Evolutionary conservation across 1,140 invertebrate species (phyloP), one percentile per base, ranked within the genome.

Genomic region (Drosophila melanica): DNA sequence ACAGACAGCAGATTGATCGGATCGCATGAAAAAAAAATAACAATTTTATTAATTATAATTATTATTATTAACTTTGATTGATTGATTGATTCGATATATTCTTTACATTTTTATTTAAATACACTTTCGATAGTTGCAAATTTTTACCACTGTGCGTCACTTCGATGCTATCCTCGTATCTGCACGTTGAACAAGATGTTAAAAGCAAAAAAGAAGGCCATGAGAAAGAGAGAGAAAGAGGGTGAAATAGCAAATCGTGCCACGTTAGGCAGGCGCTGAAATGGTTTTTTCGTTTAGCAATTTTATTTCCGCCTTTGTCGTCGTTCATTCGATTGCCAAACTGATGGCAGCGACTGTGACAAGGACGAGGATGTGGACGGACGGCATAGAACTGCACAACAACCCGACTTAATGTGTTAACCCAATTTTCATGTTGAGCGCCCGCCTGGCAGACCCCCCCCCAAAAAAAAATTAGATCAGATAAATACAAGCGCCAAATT

Each of bases 261-360:
- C 58, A 55, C 44, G 48, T 74, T 39, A 66, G 66, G 59, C 63
- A 58, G 55, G 47, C 68, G 68, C 60, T 69, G 54, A 75, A 85
- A 78, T 81, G 78, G 66, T 63, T 77, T 85, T 80, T 82, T 82
- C 81, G 82, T 64, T 86, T 82, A 82, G 81, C 75, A 78, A 87
- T 86, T 86, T 87, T 82, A 86, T 86, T 86, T 86, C 79, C 81
- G 79, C 79, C 84, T 86, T 87, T 86, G 81, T 86, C 82, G 81
- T 79, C 70, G 79, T 82, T 81, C 72, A 87, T 87, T 87, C 82
- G 75, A 87, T 87, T 86, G 78, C 78, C 75, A 86, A 86, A 54
- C 75, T 79, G 81, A 77, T 66, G 62, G 53, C 48, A 51, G 42
- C 50, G 37, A 69, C 64, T 53, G 16, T 45, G 62, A 73, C 42